These are phyloP conservation scores for Sinelater perroti DNA, from an alignment of 2,888 invertebrate species.

Conservation along the genomic window DNA sequence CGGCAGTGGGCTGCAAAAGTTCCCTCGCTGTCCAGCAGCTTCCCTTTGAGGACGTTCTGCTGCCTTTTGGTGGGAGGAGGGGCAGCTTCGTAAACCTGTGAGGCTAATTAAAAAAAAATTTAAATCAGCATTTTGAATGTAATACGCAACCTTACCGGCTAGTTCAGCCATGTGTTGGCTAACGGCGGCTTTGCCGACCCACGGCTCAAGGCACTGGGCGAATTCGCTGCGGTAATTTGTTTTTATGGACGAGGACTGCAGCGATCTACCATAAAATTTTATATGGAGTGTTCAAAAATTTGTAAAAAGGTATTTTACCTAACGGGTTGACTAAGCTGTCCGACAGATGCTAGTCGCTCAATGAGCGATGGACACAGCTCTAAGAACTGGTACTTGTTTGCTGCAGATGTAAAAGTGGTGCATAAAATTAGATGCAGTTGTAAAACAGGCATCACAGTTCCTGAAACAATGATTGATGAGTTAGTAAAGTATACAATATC, in stretches of 20 bases:
- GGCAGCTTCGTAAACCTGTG: slow-evolving; percentile 54
- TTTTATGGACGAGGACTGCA: slow-evolving; percentile 64
- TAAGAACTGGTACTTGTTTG: slow-evolving; percentile 78
- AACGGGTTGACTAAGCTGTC: slow-evolving; percentile 70
- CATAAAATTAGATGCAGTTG: slow-evolving; percentile 76
- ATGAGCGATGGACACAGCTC: slow-evolving; percentile 74
- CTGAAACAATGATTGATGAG: no score
- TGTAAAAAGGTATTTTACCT: slow-evolving; percentile 57
- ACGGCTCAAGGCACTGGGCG: slow-evolving; percentile 69
- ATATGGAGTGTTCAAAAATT: not conserved
- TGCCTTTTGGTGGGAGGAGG: slow-evolving; percentile 58
- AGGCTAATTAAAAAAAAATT: slow-evolving; percentile 50
- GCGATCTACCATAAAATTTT: no score
- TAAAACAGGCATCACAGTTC: slow-evolving; percentile 72
- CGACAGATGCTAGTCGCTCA: slow-evolving; percentile 71
- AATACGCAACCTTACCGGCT: slow-evolving; percentile 53
- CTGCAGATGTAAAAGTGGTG: slow-evolving; percentile 75
- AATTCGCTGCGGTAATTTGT: slow-evolving; percentile 73
- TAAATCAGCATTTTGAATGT: no score
- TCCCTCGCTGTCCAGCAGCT: slow-evolving; percentile 64
- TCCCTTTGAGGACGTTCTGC: slow-evolving; percentile 56
- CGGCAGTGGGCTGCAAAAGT: slow-evolving; percentile 72
- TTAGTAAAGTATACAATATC: no score
- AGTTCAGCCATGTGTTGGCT: slow-evolving; percentile 59
- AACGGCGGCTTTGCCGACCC: slow-evolving; percentile 63